These are phyloP conservation scores for Eulemur macaco DNA, from an alignment of 2,113 vertebrate species.

Conservation along the genomic window DNA sequence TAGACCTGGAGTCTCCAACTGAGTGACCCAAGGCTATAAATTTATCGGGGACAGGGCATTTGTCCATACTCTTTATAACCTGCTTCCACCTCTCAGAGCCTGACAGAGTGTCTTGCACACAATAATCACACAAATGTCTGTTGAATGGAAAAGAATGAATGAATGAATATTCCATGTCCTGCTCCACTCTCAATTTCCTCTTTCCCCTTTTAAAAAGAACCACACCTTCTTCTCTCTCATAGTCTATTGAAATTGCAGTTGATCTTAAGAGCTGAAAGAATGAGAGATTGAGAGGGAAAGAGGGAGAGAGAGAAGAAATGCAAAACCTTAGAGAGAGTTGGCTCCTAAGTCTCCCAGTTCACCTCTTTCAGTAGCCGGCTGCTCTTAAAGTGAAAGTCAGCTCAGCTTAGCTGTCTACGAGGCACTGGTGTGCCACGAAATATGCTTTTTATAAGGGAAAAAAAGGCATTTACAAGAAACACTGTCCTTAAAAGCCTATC, in stretches of 20 bases:
- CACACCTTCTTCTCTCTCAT: background rate
- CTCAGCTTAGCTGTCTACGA: background rate
- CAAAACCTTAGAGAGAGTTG: background rate
- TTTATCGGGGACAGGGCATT: background rate
- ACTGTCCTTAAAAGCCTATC: background rate
- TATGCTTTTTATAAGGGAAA: background rate
- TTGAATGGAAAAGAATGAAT: background rate
- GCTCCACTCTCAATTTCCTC: background rate
- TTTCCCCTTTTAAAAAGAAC: background rate
- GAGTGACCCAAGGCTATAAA: constrained; percentile 32
- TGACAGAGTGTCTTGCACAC: background rate
- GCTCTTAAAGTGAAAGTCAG: background rate
- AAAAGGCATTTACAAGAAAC: background rate
- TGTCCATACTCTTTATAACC: background rate
- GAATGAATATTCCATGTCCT: background rate
- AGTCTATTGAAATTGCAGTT: background rate
- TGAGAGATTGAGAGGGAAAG: background rate
- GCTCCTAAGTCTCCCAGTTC: background rate
- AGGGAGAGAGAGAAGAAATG: background rate
- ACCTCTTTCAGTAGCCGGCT: background rate
- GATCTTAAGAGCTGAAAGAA: background rate
- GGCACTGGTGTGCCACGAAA: background rate
- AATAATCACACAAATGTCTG: background rate
- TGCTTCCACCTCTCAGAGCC: background rate
- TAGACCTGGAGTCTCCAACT: background rate